These are phyloP conservation scores for Tetropium fuscum DNA, from an alignment of 2,888 invertebrate genomes.

Conservation along the genomic window DNA sequence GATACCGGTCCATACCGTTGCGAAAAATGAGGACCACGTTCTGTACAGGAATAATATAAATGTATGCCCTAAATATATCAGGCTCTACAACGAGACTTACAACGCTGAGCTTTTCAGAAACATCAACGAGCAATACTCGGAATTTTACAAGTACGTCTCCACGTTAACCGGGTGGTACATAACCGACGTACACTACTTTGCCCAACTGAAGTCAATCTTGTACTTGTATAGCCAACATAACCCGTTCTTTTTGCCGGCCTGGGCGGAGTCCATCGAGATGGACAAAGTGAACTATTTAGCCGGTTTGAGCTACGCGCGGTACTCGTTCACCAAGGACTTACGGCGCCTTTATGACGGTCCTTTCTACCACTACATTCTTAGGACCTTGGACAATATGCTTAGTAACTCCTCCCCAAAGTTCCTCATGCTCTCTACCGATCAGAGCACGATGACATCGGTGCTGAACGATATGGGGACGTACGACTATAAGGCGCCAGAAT, in stretches of 20 bases:
- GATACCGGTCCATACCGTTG: constrained; percentile 79
- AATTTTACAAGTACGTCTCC: constrained; percentile 17
- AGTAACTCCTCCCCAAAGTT: constrained; percentile 27
- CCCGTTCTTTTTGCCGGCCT: neutral
- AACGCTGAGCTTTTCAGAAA: neutral
- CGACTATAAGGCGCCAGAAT: constrained; percentile 74
- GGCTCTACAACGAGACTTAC: constrained; percentile 58
- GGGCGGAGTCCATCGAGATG: constrained; percentile 2
- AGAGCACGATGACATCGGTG: constrained; percentile 78
- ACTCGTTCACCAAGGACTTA: constrained; percentile 7
- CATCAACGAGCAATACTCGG: constrained; percentile 10
- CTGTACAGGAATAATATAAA: constrained; percentile 73
- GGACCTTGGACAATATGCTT: constrained; percentile 7
- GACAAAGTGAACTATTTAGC: constrained; percentile 15
- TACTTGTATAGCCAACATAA: constrained; percentile 14
- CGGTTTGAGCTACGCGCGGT: constrained; percentile 14
- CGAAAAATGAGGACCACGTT: constrained; percentile 71
- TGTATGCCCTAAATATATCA: constrained; percentile 77
- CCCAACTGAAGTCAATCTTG: constrained; percentile 4
- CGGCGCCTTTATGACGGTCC: constrained; percentile 15
- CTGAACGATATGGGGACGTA: constrained; percentile 77
- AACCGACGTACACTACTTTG: constrained; percentile 16
- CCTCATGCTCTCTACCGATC: constrained; percentile 74
- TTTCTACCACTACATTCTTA: constrained; percentile 21
- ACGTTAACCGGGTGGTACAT: constrained; percentile 14